Conservation (phyloP, 2,797 vertebrate species). For the Poecilia gillii region DNA sequence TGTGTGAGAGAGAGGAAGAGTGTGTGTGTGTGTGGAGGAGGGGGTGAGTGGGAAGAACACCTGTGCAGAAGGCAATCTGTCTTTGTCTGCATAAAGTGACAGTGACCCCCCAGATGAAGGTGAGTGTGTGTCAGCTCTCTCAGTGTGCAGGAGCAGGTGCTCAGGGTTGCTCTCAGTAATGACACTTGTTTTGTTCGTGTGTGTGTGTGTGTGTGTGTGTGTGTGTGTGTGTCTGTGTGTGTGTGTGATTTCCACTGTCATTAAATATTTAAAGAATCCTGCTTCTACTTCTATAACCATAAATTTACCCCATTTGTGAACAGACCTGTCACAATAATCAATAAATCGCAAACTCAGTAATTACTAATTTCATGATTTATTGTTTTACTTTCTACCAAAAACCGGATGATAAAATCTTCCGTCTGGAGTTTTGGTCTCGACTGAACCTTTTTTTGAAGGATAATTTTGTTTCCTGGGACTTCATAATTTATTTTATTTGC, state of each 20-base stretch:
- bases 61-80: constrained; percentile 68
- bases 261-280: background rate
- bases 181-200: constrained; percentile 4
- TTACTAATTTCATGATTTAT: too few species aligned
- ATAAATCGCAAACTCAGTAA: too few species aligned
- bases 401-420: too few species aligned
- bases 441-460: too few species aligned
- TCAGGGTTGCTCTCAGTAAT: constrained; percentile 35
- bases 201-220: background rate
- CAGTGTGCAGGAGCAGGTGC: constrained; percentile 53
- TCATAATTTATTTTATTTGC: too few species aligned
- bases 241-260: background rate
- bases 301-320: background rate
- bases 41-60: constrained; percentile 51
- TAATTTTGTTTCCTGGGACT: too few species aligned
- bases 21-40: background rate
- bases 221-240: too few species aligned
- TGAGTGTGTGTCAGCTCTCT: constrained; percentile 41
- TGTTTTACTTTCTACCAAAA: too few species aligned
- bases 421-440: too few species aligned
- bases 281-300: background rate
- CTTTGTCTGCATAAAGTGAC: constrained; percentile 72
- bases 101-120: constrained; percentile 72
- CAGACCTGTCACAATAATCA: too few species aligned
- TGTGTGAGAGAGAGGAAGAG: constrained; percentile 1